A percentile compares a stretch with the other conserved stretches of the same genome.
These are phyloP conservation scores for Chrysemys picta DNA, from an alignment of 2,113 vertebrate species.

Conservation along the genomic window DNA sequence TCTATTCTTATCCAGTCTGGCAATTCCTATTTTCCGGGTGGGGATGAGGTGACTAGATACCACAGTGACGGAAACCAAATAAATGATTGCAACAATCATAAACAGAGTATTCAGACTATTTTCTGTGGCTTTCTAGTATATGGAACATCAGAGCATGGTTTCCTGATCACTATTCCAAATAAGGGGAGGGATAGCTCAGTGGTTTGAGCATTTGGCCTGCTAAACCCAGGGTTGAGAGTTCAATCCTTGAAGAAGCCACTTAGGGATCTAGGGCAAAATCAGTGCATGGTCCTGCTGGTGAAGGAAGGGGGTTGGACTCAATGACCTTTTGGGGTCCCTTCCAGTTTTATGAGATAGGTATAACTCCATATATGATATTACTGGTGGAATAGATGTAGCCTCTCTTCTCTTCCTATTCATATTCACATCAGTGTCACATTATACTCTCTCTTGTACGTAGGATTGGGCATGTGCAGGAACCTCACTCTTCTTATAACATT, in stretches of 20 bases:
- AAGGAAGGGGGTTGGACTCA: too few species aligned
- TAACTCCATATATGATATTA: neutral
- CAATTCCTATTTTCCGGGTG: neutral
- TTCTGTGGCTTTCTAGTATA: neutral
- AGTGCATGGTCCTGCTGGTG: too few species aligned
- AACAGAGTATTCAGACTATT: neutral
- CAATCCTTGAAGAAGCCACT: too few species aligned
- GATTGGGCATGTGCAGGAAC: neutral
- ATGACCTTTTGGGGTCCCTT: too few species aligned
- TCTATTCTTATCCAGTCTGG: neutral
- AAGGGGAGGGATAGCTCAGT: too few species aligned
- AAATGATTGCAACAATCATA: neutral
- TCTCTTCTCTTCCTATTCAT: neutral
- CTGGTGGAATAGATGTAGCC: neutral
- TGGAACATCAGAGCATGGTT: neutral
- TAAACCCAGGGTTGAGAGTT: too few species aligned
- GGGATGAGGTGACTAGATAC: neutral
- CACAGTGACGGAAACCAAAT: neutral
- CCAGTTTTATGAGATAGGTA: too few species aligned
- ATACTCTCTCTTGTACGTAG: neutral
- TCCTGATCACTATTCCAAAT: neutral
- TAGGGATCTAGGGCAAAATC: too few species aligned
- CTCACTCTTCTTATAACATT: neutral
- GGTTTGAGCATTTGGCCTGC: too few species aligned
- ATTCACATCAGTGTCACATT: neutral